Percentiles rank a stretch among this genome's conserved stretches.
These are phyloP conservation scores for Protonemura montana DNA, from an alignment of 2,888 invertebrate species.

Conservation along the genomic window DNA sequence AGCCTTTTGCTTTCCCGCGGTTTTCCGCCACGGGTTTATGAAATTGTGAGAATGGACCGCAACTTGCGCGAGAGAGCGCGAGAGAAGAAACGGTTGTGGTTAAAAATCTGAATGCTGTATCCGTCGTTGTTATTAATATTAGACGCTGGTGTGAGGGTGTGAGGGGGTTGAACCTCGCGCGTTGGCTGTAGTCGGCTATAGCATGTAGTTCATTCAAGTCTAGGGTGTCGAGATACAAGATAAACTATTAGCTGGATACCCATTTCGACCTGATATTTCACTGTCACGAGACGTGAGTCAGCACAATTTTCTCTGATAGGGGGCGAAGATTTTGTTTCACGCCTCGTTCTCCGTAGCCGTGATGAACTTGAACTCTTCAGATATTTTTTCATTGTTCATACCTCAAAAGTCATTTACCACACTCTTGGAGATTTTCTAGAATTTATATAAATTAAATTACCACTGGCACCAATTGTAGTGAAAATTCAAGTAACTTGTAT, in stretches of 20 bases:
- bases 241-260: conserved; percentile 9
- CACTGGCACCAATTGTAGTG: neutral
- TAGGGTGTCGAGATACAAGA: conserved; percentile 3
- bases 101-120: conserved; percentile 32
- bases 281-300: conserved; percentile 26
- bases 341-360: neutral
- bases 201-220: neutral
- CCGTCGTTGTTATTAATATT: neutral
- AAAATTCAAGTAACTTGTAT: neutral
- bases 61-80: neutral
- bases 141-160: conserved; percentile 19
- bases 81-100: conserved; percentile 28
- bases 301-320: neutral
- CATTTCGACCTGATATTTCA: conserved; percentile 36
- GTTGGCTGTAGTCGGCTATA: neutral
- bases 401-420: too few relatives aligned
- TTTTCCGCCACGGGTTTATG: neutral
- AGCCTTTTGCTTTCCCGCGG: conserved; percentile 23
- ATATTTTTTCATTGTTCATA: too few relatives aligned
- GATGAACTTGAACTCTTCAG: neutral
- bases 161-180: neutral
- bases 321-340: neutral
- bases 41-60: neutral
- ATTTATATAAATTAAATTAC: neutral
- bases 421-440: too few relatives aligned